Base-by-base conservation (phyloP, 2,888 invertebrate species). In the Xestobium rufovillosum region DNA sequence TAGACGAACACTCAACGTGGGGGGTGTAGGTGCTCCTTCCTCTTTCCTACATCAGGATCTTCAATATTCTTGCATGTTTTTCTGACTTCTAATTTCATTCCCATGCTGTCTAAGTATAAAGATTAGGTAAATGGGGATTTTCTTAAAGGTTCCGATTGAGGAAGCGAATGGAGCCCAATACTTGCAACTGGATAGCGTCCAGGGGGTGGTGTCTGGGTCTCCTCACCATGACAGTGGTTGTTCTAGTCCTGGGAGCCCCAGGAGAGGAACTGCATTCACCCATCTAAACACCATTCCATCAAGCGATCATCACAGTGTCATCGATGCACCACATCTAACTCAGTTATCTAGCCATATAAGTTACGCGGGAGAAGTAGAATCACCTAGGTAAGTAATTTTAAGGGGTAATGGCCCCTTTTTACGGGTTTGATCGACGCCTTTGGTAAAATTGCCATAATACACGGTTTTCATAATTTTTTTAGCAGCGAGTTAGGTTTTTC, bases 271-370 rank as follows among this genome's bases (percentile, higher is more conserved):
- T 19, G 14, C 45, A 46, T 59, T 55, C 34, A 51, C 56, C 4
- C 56, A 55, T 43, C 39, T 60, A 23, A 49, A 51, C 31, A 42
- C 45, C 13, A 47, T 53, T 14, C 47, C 53, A 3, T 42, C 52
- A n/a, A 51, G 50, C 6, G 56, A 59, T 15, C 57, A 56, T 26
- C 34, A 43, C 34, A 31, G 44, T 34, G 43, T 42, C n/a, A 47
- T 55, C 19, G 57, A 55, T 34, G 49, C 50, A 8, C 54, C 59
- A 3, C 62, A 63, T 41, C 47, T 65, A 4, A 65, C 63, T 3
- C 63, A 60, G 36, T 52, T 65, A 14, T 62, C 63, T 27, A 62
- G 53, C 38, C 63, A 65, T 37, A 64, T 64, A 31, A 62, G 57
- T 41, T 63, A 62, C 36, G 53, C 61, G 4, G 60, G 59, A 8